phyloP scores from a whole-genome alignment of 1,140 invertebrate species.

The Danaus melanippus region DNA sequence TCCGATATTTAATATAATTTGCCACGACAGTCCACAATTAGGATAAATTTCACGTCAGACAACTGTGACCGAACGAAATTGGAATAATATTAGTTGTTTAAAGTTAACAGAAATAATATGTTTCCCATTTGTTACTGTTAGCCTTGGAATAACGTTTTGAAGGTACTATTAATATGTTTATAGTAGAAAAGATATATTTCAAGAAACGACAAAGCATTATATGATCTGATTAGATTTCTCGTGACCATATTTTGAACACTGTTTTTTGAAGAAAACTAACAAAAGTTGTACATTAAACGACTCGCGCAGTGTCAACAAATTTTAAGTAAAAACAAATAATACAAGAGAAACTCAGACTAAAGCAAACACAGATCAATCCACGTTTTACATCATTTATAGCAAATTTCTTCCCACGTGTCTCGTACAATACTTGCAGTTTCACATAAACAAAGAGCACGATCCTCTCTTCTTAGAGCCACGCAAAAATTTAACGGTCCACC shows the following conservation, averaged over 20 bases:
- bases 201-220: no score
- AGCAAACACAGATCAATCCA: slow-evolving; percentile 40
- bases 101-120: background rate
- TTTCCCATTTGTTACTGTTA: no score
- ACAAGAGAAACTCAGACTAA: slow-evolving; percentile 39
- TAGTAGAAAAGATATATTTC: no score
- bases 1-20: slow-evolving; percentile 13
- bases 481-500: no score
- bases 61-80: slow-evolving; percentile 12
- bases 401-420: slow-evolving; percentile 41
- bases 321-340: slow-evolving; percentile 19
- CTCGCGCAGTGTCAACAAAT: no score
- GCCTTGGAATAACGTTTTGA: no score
- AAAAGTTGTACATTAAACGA: no score
- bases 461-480: slow-evolving; percentile 19
- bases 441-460: slow-evolving; percentile 49
- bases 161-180: no score
- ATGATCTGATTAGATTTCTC: no score
- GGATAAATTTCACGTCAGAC: slow-evolving; percentile 18
- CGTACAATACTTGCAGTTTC: slow-evolving; percentile 48
- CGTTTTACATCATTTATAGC: slow-evolving; percentile 30
- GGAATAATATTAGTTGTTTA: slow-evolving; percentile 7
- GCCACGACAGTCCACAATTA: slow-evolving; percentile 15
- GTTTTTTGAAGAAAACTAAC: no score
- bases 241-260: no score